Base-by-base conservation (phyloP, 2,888 invertebrate species). In the Lapara coniferarum region DNA sequence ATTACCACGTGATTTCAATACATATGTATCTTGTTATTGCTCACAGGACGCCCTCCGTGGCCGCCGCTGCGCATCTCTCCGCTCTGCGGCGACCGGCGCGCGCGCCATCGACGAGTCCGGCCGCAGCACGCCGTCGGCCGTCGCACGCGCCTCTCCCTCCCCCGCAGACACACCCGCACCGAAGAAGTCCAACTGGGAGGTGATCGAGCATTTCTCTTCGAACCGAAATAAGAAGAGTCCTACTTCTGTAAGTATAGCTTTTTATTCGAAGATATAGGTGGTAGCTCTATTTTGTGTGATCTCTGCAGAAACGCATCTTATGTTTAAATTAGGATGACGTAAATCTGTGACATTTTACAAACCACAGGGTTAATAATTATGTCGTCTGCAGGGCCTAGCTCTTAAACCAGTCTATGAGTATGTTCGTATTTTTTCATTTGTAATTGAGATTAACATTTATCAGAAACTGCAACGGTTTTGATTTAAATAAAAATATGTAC, bases 171-270 rank as follows among this genome's bases (percentile, higher is more conserved):
- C 90, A 0, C 89, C 90, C 25, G 95, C 95, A 2, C 95, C 96
- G 4, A 95, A 96, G 87, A 97, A 97, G 87, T 97, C 97, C 81
- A 97, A 98, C 91, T 98, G 97, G 97, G 97, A 97, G 87, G 97
- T 98, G 77, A 97, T 98, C 81, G 97, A 98, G 88, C 97, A 98
- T 90, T 97, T 97, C 90, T 96, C 95, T 71, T 95, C 95, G 46
- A 95, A 92, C 81, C 94, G 95, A 74, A 93, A 85, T 78, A 95
- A 95, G 78, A 95, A 93, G 72, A 94, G 95, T 83, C 95, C 92
- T 2, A 89, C 91, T 52, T 77, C 89, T 63, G 93, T 93, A 76
- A 88, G 92, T 91, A 75, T 30, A 68, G 49, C 30, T 1, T 30
- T 55, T 53, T 37, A 56, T 25, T 25, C 12, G 56, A 10, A 12